Evolutionary conservation across 2,797 vertebrate genomes (phyloP).

Genomic region (Myotis myotis): DNA sequence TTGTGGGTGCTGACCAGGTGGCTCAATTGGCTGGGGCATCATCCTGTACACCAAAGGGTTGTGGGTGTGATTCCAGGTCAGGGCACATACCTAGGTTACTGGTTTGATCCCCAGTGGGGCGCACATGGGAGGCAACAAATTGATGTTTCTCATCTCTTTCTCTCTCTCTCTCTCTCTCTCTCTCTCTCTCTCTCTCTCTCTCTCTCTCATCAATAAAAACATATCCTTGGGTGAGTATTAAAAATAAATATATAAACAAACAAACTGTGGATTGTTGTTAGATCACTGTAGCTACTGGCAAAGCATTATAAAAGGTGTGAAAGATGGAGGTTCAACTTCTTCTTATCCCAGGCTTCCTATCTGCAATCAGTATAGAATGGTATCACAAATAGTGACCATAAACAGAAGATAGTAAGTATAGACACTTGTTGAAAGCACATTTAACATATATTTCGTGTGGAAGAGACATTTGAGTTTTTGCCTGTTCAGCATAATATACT

Average conservation of each 20-base stretch:
- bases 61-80: neutral
- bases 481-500: neutral
- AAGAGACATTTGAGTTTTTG: neutral
- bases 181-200: rapidly evolving
- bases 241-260: neutral
- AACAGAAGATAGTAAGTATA: neutral
- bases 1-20: neutral
- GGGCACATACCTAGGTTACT: no score
- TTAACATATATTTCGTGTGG: neutral
- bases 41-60: neutral
- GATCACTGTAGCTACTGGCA: neutral
- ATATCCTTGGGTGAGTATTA: neutral
- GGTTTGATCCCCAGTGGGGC: no score
- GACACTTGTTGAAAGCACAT: neutral
- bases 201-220: neutral
- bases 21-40: neutral
- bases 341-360: neutral
- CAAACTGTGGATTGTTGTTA: neutral
- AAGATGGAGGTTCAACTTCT: neutral
- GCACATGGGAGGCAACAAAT: neutral
- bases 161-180: neutral
- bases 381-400: neutral
- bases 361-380: neutral
- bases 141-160: neutral
- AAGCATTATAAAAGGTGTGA: neutral